Conservation (phyloP, 2,888 invertebrate species). For the Parascotia fuliginaria region DNA sequence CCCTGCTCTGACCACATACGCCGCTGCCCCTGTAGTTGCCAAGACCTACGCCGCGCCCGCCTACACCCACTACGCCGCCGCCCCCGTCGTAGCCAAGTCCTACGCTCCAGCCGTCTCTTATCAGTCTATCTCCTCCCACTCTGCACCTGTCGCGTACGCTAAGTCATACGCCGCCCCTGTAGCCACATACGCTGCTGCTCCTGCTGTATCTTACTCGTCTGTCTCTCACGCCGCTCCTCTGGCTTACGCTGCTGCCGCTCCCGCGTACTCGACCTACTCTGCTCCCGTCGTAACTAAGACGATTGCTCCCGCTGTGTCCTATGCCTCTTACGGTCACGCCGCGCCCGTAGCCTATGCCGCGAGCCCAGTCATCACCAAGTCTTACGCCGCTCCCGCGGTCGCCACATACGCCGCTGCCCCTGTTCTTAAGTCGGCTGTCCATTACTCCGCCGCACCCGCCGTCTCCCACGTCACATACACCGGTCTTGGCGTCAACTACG, state of each 20-base stretch:
- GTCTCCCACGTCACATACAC: conserved; percentile 36
- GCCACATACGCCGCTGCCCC: conserved; percentile 85
- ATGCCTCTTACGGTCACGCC: conserved; percentile 30
- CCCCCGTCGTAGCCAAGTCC: conserved; percentile 60
- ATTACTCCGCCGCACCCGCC: conserved; percentile 62
- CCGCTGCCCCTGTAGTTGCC: conserved; percentile 64
- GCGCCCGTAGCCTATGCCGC: conserved; percentile 60
- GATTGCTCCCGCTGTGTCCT: conserved; percentile 46
- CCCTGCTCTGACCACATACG: conserved; percentile 65
- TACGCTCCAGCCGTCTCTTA: conserved; percentile 58
- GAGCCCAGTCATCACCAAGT: conserved; percentile 52
- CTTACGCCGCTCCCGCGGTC: conserved; percentile 45
- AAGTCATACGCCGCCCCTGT: conserved; percentile 37
- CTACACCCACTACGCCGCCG: conserved; percentile 57
- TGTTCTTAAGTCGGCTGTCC: conserved; percentile 52
- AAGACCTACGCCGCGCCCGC: conserved; percentile 53
- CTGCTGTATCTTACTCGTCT: conserved; percentile 37
- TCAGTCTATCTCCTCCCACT: conserved; percentile 54
- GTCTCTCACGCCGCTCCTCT: conserved; percentile 43
- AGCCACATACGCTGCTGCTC: conserved; percentile 17
- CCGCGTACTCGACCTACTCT: conserved; percentile 42
- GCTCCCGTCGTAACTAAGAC: conserved; percentile 41
- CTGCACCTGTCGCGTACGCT: conserved; percentile 46
- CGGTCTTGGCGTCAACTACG: conserved; percentile 80
- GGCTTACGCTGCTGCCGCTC: conserved; percentile 50